phyloP scores from a whole-genome alignment of 2,888 invertebrate genomes.

The Furcula furcula region DNA sequence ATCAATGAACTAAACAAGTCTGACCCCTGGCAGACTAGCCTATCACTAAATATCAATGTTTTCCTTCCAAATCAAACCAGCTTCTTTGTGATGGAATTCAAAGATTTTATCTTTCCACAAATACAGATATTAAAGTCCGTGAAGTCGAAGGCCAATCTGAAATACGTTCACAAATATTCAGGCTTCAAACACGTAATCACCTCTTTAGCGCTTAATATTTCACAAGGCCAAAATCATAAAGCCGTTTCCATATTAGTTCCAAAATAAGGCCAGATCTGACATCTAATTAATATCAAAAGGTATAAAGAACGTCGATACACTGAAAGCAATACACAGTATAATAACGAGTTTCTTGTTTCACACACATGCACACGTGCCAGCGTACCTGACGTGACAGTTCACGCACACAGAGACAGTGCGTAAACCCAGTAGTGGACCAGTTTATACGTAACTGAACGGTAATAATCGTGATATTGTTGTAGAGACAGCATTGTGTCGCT shows the following conservation, averaged over 20 bases:
- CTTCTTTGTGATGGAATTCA: too few relatives aligned
- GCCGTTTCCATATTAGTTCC: not conserved
- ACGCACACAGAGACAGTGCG: conserved; percentile 58
- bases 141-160: too few relatives aligned
- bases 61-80: too few relatives aligned
- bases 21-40: too few relatives aligned
- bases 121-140: too few relatives aligned
- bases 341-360: conserved; percentile 35
- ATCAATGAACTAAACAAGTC: too few relatives aligned
- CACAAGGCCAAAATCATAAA: not conserved
- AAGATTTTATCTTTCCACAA: too few relatives aligned
- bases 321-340: conserved; percentile 20
- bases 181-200: too few relatives aligned
- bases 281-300: conserved; percentile 35
- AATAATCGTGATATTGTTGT: conserved; percentile 73
- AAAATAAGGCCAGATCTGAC: conserved; percentile 13
- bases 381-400: conserved; percentile 6
- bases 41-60: too few relatives aligned
- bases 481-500: conserved; percentile 46
- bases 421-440: conserved; percentile 75
- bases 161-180: too few relatives aligned
- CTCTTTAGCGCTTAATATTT: not conserved
- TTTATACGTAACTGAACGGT: conserved; percentile 77
- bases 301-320: conserved; percentile 26
- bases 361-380: conserved; percentile 18